Conservation (phyloP, 2,113 vertebrate genomes). For the Girardinichthys multiradiatus region DNA sequence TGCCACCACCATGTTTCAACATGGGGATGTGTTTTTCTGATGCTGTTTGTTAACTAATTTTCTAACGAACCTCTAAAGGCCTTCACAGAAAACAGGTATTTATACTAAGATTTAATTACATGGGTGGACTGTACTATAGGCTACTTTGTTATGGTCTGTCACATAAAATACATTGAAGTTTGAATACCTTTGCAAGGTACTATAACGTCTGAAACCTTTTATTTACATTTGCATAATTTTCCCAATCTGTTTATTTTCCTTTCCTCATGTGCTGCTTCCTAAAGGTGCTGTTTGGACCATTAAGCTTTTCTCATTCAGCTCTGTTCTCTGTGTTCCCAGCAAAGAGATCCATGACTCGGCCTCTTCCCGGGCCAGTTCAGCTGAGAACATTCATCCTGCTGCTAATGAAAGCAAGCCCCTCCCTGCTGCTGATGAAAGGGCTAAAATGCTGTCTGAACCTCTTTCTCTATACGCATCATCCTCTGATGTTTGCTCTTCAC, state of each 20-base stretch:
- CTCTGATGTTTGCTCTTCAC: constrained; percentile 30
- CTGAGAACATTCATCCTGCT: constrained; percentile 44
- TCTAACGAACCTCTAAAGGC: too few relatives aligned
- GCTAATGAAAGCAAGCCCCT: constrained; percentile 38
- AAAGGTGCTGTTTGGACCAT: neutral
- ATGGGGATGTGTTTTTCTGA: too few relatives aligned
- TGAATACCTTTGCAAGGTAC: too few relatives aligned
- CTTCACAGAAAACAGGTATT: too few relatives aligned
- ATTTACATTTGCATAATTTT: neutral
- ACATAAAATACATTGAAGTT: too few relatives aligned
- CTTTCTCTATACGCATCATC: constrained; percentile 29
- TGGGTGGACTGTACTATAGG: too few relatives aligned
- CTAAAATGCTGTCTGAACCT: constrained; percentile 47
- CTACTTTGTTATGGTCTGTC: too few relatives aligned
- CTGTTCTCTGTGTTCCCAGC: constrained; percentile 34
- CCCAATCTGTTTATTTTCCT: neutral
- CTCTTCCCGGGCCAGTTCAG: constrained; percentile 34
- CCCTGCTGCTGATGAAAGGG: constrained; percentile 48
- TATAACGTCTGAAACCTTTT: too few relatives aligned
- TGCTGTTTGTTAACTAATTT: too few relatives aligned
- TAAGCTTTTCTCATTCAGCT: neutral
- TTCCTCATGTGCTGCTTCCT: neutral
- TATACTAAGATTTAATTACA: too few relatives aligned
- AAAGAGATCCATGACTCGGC: constrained; percentile 22
- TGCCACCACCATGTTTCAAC: too few relatives aligned